Percentiles rank a stretch among this genome's conserved stretches.
These are phyloP conservation scores for Amphipyra berbera DNA, from an alignment of 2,888 invertebrate genomes.

Conservation along the genomic window DNA sequence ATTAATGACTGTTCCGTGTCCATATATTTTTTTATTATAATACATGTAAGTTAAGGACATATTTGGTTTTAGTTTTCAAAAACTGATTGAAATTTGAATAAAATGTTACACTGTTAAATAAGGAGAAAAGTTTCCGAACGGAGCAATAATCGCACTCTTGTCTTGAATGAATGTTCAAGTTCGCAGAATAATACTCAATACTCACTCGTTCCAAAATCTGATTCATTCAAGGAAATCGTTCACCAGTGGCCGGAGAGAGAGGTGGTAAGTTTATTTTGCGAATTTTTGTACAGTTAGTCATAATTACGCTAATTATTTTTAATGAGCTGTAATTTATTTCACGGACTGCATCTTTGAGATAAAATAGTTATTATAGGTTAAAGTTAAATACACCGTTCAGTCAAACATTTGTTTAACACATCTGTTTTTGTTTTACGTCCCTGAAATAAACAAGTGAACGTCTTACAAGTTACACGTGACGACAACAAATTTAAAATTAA, in stretches of 20 bases:
- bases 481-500: conserved; percentile 65
- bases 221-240: conserved; percentile 60
- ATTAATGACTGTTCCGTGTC: no score
- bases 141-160: conserved; percentile 15
- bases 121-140: conserved; percentile 42
- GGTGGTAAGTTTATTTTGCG: conserved; percentile 68
- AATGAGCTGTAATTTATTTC: not conserved
- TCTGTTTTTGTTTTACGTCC: conserved; percentile 69
- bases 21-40: no score
- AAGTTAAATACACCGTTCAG: conserved; percentile 4
- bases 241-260: conserved; percentile 54
- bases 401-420: conserved; percentile 39
- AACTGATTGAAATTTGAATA: no score
- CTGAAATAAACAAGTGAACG: conserved; percentile 67
- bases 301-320: conserved; percentile 7
- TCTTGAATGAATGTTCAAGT: conserved; percentile 37
- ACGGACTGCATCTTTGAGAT: not conserved
- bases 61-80: no score
- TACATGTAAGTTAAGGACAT: no score
- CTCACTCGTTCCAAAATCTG: conserved; percentile 39
- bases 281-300: conserved; percentile 45
- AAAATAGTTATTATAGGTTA: not conserved
- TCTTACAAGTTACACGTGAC: conserved; percentile 65
- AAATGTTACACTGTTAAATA: not conserved
- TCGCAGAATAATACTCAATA: conserved; percentile 6